Conservation (phyloP, 2,797 vertebrate species). For the Manis javanica region DNA sequence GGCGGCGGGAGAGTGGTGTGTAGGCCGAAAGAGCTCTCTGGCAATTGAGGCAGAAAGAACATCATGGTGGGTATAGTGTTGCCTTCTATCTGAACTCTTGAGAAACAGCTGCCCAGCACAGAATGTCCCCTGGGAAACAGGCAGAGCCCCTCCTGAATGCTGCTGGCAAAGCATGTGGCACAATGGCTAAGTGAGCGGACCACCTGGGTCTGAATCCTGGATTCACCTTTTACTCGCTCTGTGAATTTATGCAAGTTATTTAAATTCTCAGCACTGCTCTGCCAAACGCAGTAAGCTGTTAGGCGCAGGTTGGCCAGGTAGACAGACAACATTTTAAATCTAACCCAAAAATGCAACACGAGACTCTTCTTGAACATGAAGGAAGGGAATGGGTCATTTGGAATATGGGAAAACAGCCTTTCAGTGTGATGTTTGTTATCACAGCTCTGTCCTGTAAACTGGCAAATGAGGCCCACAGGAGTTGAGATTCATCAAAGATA, state of each 20-base stretch:
- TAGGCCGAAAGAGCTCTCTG: neutral
- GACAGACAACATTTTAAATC: neutral
- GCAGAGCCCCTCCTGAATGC: accelerated
- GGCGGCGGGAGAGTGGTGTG: neutral
- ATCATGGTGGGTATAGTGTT: neutral
- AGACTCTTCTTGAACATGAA: neutral
- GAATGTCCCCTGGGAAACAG: neutral
- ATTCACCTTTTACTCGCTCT: neutral
- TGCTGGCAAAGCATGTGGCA: neutral
- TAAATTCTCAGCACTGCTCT: neutral
- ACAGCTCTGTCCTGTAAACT: neutral
- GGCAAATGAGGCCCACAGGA: neutral
- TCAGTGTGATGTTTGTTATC: neutral
- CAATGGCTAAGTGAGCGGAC: neutral
- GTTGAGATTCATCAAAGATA: neutral
- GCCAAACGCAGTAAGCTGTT: neutral
- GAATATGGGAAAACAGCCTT: neutral
- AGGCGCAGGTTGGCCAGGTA: neutral
- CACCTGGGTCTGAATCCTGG: neutral
- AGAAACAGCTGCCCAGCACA: neutral
- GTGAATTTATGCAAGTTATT: neutral
- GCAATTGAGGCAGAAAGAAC: neutral
- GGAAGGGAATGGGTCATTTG: neutral
- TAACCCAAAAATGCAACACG: neutral
- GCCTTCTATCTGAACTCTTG: neutral